Conservation (phyloP, 2,113 vertebrate species). For the Otolemur garnettii region DNA sequence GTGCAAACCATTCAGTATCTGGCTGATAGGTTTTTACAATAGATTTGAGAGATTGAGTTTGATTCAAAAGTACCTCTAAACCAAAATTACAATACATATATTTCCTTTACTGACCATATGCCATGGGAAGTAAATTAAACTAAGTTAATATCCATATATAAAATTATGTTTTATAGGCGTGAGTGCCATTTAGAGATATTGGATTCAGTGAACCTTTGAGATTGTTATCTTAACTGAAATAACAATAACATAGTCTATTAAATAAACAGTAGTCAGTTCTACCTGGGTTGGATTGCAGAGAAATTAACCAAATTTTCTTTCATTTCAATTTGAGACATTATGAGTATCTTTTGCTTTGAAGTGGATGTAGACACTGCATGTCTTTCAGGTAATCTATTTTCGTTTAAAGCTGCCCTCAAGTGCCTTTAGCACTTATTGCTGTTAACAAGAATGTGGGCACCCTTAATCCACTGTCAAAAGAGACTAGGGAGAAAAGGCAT, state of each 20-base stretch:
- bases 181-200: slow-evolving; percentile 56
- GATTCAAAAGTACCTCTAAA: slow-evolving; percentile 57
- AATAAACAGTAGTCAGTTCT: slow-evolving; percentile 28
- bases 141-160: slow-evolving; percentile 69
- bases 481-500: slow-evolving; percentile 35
- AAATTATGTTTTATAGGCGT: slow-evolving; percentile 74
- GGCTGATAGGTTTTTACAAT: slow-evolving; percentile 17
- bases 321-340: slow-evolving; percentile 64
- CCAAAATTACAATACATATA: slow-evolving; percentile 53
- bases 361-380: background rate
- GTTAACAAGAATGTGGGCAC: slow-evolving; percentile 69
- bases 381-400: slow-evolving; percentile 72
- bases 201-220: slow-evolving; percentile 55
- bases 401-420: slow-evolving; percentile 58
- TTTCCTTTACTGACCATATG: slow-evolving; percentile 66
- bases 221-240: background rate
- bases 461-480: slow-evolving; percentile 63
- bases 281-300: background rate
- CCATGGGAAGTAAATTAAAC: slow-evolving; percentile 76
- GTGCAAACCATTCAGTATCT: slow-evolving; percentile 16
- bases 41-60: slow-evolving; percentile 66
- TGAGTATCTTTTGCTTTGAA: slow-evolving; percentile 57
- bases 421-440: slow-evolving; percentile 58
- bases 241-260: slow-evolving; percentile 53
- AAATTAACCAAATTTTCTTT: slow-evolving; percentile 48